Base-by-base conservation (phyloP, 1,140 invertebrate genomes). In the Saccostrea cuccullata region DNA sequence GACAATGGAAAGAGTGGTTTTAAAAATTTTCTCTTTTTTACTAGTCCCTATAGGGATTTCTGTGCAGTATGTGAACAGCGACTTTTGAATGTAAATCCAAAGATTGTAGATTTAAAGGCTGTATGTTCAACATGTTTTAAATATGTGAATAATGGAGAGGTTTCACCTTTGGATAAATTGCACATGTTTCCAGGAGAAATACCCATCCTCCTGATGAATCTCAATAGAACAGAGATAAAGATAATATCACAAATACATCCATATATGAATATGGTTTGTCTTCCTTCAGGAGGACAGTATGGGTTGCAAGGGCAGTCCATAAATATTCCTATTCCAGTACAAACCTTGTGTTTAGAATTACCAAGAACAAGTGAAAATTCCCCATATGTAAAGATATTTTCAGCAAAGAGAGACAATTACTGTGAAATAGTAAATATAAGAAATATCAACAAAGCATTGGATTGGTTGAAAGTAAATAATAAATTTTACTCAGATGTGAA, bases 131-230 rank as follows among this genome's bases (percentile, higher is more conserved):
- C n/a, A 47, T 84, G 82, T 56, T 55, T 55, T 55, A 84, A 47
- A 84, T 26, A 84, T 55, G 12, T 84, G 15, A 55, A 4, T 55
- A 55, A 84, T 55, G 47, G 47, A 55, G 23, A 84, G n/a, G 6
- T 55, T 23, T 84, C 82, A 55, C 82, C 82, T 30, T 23, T 84
- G 56, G 40, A 84, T 55, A 26, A 20, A 55, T 0, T 55, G 26
- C 56, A 84, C 47, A 84, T 84, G 82, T 84, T 55, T 84, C 82
- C 82, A 55, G 82, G 82, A 55, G 47, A 55, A 55, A 84, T 84
- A 15, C 82, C 82, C 8, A 26, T 55, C 11, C 20, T 55, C 40
- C 17, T 84, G 2, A 0, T 20, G 47, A 17, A 84, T 23, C 82
- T 84, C 11, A 84, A 84, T 84, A n/a, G 17, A 84, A 84, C 40